Base-by-base conservation (phyloP, 2,797 vertebrate species). In the Oryzias sinensis region DNA sequence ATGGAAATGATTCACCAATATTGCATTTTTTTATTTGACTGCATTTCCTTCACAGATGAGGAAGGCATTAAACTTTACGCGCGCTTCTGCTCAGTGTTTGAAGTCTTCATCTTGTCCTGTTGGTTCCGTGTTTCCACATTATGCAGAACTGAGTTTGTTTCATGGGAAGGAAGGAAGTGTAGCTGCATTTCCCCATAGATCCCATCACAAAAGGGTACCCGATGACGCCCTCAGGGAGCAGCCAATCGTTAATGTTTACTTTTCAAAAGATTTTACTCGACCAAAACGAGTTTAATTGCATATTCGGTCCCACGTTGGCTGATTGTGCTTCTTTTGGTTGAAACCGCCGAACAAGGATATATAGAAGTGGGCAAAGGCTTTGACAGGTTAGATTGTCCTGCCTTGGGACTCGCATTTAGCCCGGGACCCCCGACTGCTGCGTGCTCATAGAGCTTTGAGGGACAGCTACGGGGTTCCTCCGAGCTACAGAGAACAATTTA, bases 281-380 rank as follows among this genome's bases (percentile, higher is more conserved):
- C 90, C 89, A 90, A 93, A 89, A 87, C 85, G 83, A 93, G 87
- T 92, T 93, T 92, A 93, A 93, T 93, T 93, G 91, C 92, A 87
- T 88, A 91, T 92, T 90, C 74, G 91, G 92, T 92, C 91, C 89
- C 91, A 92, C 91, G 89, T 93, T 74, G 86, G 87, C 85, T 89
- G 91, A 91, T 92, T 93, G 89, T 92, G 90, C 90, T 79, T 83
- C 89, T 78, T 83, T 87, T 90, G 84, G 85, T 80, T 77, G 79
- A 76, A 88, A 78, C 87, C 83, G 71, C 85, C 72, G 85, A 90
- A 86, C 83, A 86, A 83, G 80, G 76, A 88, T 88, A 85, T 85
- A 85, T 81, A 84, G 63, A 81, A 90, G 76, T 81, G 83, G 85
- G 85, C 83, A 86, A 88, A 91, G 88, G 91, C 91, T 86, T 90